Conservation (phyloP, 2,113 vertebrate species). For the Saccopteryx leptura region DNA sequence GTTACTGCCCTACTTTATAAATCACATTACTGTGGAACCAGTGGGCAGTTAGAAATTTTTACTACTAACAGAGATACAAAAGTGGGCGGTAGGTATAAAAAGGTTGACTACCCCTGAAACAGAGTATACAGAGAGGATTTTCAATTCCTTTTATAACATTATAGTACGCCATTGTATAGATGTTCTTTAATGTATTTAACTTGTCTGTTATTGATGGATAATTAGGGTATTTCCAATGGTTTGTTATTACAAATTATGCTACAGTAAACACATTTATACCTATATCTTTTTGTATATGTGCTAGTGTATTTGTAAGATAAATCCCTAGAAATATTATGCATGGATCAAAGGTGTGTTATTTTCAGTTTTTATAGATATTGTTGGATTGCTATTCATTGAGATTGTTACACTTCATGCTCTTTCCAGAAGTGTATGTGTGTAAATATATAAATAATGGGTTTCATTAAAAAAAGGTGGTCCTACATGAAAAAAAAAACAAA, state of each 20-base stretch:
- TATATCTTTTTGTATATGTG: neutral
- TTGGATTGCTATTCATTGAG: neutral
- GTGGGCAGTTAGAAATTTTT: too few relatives aligned
- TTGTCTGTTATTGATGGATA: neutral
- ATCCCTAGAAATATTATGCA: conserved; percentile 17
- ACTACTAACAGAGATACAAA: too few relatives aligned
- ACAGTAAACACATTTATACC: neutral
- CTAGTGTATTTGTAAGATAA: conserved; percentile 34
- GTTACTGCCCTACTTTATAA: too few relatives aligned
- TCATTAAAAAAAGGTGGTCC: too few relatives aligned
- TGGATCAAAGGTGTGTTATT: neutral
- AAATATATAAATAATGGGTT: too few relatives aligned
- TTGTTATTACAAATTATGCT: conserved; percentile 14
- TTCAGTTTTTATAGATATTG: neutral
- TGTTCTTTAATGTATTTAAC: neutral
- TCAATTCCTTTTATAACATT: conserved; percentile 10
- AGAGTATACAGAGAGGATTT: neutral
- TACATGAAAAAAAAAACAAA: neutral
- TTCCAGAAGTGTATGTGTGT: neutral
- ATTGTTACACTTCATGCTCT: neutral
- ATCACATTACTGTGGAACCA: too few relatives aligned
- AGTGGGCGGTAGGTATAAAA: too few relatives aligned
- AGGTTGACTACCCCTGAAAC: too few relatives aligned
- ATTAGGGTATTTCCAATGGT: conserved; percentile 9
- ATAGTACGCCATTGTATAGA: neutral